Conservation (phyloP, 2,797 vertebrate species). For the Premnoplex brunnescens region DNA sequence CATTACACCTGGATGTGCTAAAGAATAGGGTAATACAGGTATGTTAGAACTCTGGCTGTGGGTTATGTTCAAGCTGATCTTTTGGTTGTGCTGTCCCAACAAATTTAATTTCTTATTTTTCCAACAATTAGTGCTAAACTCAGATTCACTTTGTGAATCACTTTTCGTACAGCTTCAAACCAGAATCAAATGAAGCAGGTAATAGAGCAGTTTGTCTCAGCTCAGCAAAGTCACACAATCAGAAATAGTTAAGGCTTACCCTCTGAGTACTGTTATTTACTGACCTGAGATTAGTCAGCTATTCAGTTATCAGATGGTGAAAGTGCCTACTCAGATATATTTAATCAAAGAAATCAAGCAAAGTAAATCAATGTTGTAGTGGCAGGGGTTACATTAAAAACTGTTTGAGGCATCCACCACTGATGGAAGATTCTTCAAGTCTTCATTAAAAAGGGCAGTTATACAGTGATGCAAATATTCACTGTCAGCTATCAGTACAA, state of each 20-base stretch:
- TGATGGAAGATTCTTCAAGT: not conserved
- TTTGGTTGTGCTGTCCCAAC: not conserved
- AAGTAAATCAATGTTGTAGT: not conserved
- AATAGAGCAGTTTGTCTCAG: conserved; percentile 40
- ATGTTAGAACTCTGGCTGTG: not conserved
- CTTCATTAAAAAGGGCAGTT: not conserved
- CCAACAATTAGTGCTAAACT: not conserved
- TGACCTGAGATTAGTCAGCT: conserved; percentile 62
- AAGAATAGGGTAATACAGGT: not conserved
- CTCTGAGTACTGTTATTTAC: conserved; percentile 20
- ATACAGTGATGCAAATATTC: not conserved
- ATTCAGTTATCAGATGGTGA: conserved; percentile 24
- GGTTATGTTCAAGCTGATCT: not conserved
- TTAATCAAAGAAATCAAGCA: conserved; percentile 59
- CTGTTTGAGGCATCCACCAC: not conserved
- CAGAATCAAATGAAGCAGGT: conserved; percentile 56
- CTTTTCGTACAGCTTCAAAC: conserved; percentile 21
- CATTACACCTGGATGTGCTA: not conserved
- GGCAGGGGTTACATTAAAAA: not conserved
- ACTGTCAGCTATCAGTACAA: not conserved
- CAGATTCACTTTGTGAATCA: conserved; percentile 2
- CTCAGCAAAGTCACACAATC: conserved; percentile 24
- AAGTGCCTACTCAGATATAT: conserved; percentile 51
- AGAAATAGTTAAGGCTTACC: conserved; percentile 46
- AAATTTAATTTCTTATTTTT: conserved; percentile 33